Conservation (phyloP, 2,888 invertebrate species). For the Copidosoma aretas region DNA sequence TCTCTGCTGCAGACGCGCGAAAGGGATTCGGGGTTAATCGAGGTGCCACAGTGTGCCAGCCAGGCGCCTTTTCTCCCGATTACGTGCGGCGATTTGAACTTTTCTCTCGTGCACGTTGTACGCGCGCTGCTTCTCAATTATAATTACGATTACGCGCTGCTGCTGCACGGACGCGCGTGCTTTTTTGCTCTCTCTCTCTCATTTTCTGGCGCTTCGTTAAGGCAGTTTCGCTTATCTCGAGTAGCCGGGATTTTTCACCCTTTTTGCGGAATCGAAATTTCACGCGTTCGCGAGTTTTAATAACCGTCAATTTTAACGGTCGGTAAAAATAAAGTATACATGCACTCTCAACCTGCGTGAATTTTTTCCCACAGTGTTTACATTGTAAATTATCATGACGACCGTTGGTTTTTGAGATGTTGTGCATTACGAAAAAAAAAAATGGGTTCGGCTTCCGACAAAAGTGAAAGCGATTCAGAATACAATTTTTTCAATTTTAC, state of each 20-base stretch:
- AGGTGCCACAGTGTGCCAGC: slow-evolving; percentile 44
- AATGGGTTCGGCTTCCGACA: no score
- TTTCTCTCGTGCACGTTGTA: slow-evolving; percentile 15
- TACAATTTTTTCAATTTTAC: no score
- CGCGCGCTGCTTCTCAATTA: slow-evolving; percentile 8
- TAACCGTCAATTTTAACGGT: slow-evolving; percentile 15
- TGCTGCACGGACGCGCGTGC: not conserved
- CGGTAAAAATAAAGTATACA: slow-evolving; percentile 3
- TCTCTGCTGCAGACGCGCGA: not conserved
- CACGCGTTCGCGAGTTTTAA: not conserved
- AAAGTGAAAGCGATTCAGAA: no score
- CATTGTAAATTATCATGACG: no score
- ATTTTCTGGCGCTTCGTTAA: no score
- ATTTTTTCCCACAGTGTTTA: not conserved
- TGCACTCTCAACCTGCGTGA: slow-evolving; percentile 3
- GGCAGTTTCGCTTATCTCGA: not conserved
- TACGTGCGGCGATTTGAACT: slow-evolving; percentile 12
- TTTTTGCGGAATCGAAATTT: not conserved
- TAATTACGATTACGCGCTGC: slow-evolving; percentile 19
- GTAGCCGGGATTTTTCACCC: not conserved
- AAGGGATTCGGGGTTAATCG: slow-evolving; percentile 53
- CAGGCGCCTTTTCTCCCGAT: slow-evolving; percentile 43
- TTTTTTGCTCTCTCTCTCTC: not conserved
- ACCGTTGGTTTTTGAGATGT: no score
- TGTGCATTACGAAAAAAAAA: no score